Evolutionary conservation across 2,797 vertebrate genomes (phyloP).

Genomic region (Meda fulgida): DNA sequence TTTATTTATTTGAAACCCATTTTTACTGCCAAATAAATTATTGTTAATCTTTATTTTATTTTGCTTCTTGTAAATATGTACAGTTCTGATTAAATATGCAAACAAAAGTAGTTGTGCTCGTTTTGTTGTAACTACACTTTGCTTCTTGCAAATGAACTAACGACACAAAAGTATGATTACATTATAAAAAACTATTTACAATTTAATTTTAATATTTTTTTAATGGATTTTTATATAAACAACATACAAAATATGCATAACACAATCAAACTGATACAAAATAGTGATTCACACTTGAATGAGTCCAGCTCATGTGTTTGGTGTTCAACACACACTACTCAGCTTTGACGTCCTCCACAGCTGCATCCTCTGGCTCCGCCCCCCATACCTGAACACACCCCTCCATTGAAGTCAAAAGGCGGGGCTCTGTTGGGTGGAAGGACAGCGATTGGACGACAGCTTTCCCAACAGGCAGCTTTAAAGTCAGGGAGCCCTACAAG

Average conservation of each 20-base stretch:
- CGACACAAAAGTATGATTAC: background rate
- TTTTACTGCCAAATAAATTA: constrained; percentile 72
- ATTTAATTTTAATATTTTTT: no score
- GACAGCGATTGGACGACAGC: constrained; percentile 88
- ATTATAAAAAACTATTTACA: background rate
- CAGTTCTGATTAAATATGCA: constrained; percentile 65
- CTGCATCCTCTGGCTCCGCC: constrained; percentile 74
- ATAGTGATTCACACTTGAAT: background rate
- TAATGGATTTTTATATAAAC: background rate
- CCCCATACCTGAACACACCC: constrained; percentile 87
- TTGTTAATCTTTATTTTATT: constrained; percentile 60
- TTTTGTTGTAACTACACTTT: background rate
- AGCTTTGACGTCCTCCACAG: constrained; percentile 42
- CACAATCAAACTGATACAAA: background rate
- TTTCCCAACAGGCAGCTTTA: constrained; percentile 83
- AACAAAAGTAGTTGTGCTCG: background rate
- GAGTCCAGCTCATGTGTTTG: constrained; percentile 1
- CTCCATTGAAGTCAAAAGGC: constrained; percentile 83
- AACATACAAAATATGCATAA: background rate
- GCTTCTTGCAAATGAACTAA: background rate
- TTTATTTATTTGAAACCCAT: constrained; percentile 80
- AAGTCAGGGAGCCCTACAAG: constrained; percentile 80
- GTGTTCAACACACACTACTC: constrained; percentile 2
- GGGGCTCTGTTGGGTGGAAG: constrained; percentile 85
- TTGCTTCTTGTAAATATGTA: constrained; percentile 50